phyloP scores from a whole-genome alignment of 1,140 invertebrate species.

The Oncopeltus fasciatus region DNA sequence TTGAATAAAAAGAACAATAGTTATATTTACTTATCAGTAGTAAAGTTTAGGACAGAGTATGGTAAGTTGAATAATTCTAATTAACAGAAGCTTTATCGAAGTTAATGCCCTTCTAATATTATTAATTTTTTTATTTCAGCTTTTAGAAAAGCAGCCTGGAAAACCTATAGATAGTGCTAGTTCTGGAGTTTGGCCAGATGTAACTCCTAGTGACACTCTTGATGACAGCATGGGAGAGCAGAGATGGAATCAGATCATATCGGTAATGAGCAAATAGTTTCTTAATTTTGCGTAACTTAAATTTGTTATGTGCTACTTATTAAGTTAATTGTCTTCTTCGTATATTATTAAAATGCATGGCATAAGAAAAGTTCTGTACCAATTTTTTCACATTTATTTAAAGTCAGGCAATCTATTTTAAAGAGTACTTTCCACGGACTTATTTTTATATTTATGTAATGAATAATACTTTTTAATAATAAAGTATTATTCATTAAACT shows the following conservation, averaged over 20 bases:
- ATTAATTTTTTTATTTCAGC: neutral
- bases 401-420: too few relatives aligned
- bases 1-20: neutral
- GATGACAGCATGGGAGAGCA: neutral
- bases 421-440: too few relatives aligned
- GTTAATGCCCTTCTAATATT: neutral
- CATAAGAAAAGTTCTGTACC: neutral
- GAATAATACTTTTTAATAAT: too few relatives aligned
- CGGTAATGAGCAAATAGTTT: neutral
- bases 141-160: constrained; percentile 15
- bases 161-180: constrained; percentile 10
- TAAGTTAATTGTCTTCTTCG: neutral
- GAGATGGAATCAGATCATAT: neutral
- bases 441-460: too few relatives aligned
- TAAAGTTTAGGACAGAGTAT: too few relatives aligned
- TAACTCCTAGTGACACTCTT: constrained; percentile 3
- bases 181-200: neutral
- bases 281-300: neutral
- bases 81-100: too few relatives aligned
- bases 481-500: too few relatives aligned
- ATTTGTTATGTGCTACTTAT: neutral
- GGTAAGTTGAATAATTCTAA: too few relatives aligned
- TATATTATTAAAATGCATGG: neutral
- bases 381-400: too few relatives aligned
- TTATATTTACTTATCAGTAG: too few relatives aligned